Conservation (phyloP, 2,113 vertebrate genomes). For the Lophius piscatorius region DNA sequence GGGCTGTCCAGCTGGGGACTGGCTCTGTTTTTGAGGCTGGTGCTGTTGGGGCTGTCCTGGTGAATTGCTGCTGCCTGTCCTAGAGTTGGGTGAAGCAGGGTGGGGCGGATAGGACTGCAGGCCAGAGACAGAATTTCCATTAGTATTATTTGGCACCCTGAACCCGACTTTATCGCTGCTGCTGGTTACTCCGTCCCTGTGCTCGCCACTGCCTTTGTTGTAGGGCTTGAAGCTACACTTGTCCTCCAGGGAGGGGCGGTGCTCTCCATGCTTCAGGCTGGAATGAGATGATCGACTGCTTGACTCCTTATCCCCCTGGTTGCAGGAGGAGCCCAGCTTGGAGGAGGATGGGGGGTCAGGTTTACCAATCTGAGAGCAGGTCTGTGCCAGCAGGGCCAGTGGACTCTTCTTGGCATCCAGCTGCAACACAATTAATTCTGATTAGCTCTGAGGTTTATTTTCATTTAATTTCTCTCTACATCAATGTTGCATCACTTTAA, state of each 20-base stretch:
- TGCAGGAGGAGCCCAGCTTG: constrained; percentile 84
- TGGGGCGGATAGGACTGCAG: constrained; percentile 85
- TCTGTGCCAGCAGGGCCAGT: constrained; percentile 92
- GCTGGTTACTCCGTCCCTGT: constrained; percentile 82
- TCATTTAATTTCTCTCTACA: too few species aligned
- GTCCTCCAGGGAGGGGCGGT: constrained; percentile 82
- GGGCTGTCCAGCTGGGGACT: constrained; percentile 60
- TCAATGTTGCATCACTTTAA: too few species aligned
- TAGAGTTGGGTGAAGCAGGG: constrained; percentile 75
- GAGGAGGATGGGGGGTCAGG: constrained; percentile 91
- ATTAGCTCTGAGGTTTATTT: constrained; percentile 4
- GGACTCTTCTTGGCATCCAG: constrained; percentile 98
- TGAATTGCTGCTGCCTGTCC: constrained; percentile 82
- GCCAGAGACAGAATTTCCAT: constrained; percentile 53
- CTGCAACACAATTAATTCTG: constrained; percentile 69
- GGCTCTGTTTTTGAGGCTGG: constrained; percentile 65
- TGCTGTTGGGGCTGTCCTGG: constrained; percentile 75
- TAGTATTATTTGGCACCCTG: constrained; percentile 81
- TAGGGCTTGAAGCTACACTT: constrained; percentile 97
- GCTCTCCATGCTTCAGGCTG: constrained; percentile 78
- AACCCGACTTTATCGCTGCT: constrained; percentile 87
- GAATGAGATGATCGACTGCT: constrained; percentile 69
- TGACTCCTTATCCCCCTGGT: constrained; percentile 87
- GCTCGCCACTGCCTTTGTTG: constrained; percentile 84
- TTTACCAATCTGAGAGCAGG: constrained; percentile 96